Evolutionary conservation across 2,113 vertebrate species (phyloP), one percentile per base, ranked within the genome.

Genomic region (Misgurnus mizolepis): DNA sequence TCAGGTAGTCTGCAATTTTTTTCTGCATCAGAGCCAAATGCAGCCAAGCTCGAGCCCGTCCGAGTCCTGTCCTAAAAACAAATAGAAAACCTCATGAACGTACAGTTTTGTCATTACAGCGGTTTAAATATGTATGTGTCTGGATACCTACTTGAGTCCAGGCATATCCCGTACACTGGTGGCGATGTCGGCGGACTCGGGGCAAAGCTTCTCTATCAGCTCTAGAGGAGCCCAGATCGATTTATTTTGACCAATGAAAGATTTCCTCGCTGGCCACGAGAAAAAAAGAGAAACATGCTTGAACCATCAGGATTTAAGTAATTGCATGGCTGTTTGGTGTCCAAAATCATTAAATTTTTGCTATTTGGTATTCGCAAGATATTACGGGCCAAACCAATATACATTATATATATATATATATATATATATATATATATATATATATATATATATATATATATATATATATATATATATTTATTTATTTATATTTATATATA

Each of bases 11-110:
- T 0, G 97, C 96, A 79, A 99, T 87, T 85, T 95, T 99, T 91
- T 99, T 99, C 86, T 99, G 96, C 98, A 99, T 99, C 43, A 99
- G 95, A 0, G 97, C 95, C 81, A 99, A 93, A 88, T 98, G 97
- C 43, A 99, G 92, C 98, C 98, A 99, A 8, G 98, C 98, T 85
- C 98, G 91, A 66, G 91, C 98, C 92, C 94, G 93, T 66, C 98
- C 98, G 78, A 98, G 88, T 61, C 96, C 94, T 0, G 96, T 98
- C 93, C 98, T 99, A 85, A 58, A 34, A 56, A 17, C 7, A 41
- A 39, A 68, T n/a, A 67, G 14, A 66, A 17, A 81, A 18, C 8
- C 27, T 18, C 41, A 69, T 40, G 34, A 68, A 43, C 4, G 41
- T 68, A 60, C n/a, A 15, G 27, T 34, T 34, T 34, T 34, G 22